Conservation (phyloP, 2,797 vertebrate species). For the Gobionotothen gibberifrons region DNA sequence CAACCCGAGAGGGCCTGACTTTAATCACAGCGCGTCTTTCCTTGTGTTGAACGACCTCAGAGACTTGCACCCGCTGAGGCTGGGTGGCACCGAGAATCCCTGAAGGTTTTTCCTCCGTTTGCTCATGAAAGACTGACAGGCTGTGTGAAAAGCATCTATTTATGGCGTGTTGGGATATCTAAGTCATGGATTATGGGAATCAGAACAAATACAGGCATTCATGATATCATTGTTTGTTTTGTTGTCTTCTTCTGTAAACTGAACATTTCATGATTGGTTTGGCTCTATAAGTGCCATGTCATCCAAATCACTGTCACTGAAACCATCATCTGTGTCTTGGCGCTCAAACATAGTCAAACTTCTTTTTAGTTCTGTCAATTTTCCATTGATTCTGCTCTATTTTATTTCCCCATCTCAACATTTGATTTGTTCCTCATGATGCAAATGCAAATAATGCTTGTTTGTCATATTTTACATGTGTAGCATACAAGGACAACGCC, state of each 20-base stretch:
- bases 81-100: constrained; percentile 41
- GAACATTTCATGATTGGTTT: accelerated
- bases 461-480: too few species aligned
- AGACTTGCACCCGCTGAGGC: constrained; percentile 26
- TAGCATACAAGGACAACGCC: too few species aligned
- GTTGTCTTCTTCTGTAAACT: neutral
- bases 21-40: constrained; percentile 48
- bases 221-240: neutral
- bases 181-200: constrained; percentile 7
- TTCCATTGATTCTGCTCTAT: too few species aligned
- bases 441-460: too few species aligned
- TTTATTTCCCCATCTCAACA: too few species aligned
- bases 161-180: neutral
- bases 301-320: neutral
- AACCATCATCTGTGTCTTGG: neutral
- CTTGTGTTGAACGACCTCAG: constrained; percentile 23
- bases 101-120: constrained; percentile 38
- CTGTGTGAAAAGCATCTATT: constrained; percentile 16
- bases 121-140: constrained; percentile 26
- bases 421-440: too few species aligned
- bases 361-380: too few species aligned
- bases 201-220: neutral
- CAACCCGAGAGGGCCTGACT: constrained; percentile 42
- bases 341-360: too few species aligned
- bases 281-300: neutral